Conservation (phyloP, 1,140 invertebrate species). For the Neotoxoptera formosana region DNA sequence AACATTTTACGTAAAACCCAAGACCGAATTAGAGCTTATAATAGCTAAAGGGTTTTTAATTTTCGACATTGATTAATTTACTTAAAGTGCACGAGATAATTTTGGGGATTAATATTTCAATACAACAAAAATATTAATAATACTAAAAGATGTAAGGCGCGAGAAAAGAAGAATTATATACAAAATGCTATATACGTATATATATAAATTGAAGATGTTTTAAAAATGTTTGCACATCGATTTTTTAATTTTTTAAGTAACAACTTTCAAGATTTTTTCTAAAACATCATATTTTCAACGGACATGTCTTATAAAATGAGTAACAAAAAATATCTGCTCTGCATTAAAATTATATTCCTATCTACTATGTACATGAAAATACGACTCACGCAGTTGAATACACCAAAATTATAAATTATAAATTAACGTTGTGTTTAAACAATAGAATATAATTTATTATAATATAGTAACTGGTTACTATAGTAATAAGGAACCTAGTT, state of each 20-base stretch:
- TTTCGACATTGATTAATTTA: slow-evolving; percentile 23
- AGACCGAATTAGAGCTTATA: background rate
- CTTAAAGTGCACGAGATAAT: background rate
- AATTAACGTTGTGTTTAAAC: background rate
- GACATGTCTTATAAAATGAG: background rate
- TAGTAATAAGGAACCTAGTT: too few relatives aligned
- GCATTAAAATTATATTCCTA: background rate
- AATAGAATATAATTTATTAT: background rate
- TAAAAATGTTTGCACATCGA: background rate
- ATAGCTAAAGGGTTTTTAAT: background rate
- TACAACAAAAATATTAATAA: slow-evolving; percentile 13
- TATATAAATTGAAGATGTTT: background rate
- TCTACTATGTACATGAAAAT: background rate
- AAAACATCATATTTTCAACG: background rate
- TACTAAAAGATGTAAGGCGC: background rate
- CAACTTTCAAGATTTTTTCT: background rate
- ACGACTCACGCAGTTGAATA: background rate
- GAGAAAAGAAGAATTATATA: background rate
- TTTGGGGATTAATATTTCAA: background rate
- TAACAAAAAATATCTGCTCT: background rate
- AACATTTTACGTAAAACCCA: background rate
- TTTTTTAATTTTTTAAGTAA: background rate
- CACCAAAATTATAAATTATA: background rate
- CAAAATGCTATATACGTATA: background rate
- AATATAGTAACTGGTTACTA: too few relatives aligned